Evolutionary conservation across 2,113 vertebrate genomes (phyloP).

Genomic region (Cromileptes altivelis): DNA sequence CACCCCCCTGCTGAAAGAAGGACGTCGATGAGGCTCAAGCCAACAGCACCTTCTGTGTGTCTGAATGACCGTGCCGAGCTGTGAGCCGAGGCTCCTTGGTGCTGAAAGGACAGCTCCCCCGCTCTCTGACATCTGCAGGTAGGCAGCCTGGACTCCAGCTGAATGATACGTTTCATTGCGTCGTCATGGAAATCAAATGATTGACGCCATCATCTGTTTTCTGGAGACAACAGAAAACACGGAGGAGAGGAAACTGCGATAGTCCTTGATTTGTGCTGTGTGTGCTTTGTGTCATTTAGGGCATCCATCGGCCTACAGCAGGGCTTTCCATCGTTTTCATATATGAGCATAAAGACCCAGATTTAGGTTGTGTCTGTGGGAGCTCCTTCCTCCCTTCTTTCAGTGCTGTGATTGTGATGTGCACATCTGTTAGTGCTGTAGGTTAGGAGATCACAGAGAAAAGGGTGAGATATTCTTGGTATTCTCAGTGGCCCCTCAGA

Average conservation of each 20-base stretch:
- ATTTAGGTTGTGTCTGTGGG: background rate
- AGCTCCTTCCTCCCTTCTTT: background rate
- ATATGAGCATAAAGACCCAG: background rate
- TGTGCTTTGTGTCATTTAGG: constrained; percentile 8
- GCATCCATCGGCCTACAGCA: background rate
- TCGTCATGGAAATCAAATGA: constrained; percentile 29
- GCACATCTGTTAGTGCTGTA: constrained; percentile 12
- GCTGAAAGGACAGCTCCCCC: constrained; percentile 79
- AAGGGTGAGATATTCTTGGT: constrained; percentile 71
- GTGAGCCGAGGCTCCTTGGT: constrained; percentile 58
- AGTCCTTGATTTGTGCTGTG: background rate
- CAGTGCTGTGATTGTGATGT: constrained; percentile 8
- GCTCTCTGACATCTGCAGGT: constrained; percentile 74
- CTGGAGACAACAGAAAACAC: constrained; percentile 4
- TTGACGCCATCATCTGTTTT: constrained; percentile 19
- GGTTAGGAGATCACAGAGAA: constrained; percentile 51
- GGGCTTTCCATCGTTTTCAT: background rate
- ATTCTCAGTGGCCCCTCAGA: constrained; percentile 61
- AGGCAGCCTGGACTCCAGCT: constrained; percentile 20
- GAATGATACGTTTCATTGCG: background rate
- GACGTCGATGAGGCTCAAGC: constrained; percentile 12
- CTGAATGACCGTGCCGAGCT: constrained; percentile 60
- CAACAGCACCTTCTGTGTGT: constrained; percentile 44
- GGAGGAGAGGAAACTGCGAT: background rate
- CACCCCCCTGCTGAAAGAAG: constrained; percentile 8